Percentiles rank a stretch among this genome's conserved stretches.
These are phyloP conservation scores for Speoplatyrhinus poulsoni DNA, from an alignment of 2,113 vertebrate genomes.

Conservation along the genomic window DNA sequence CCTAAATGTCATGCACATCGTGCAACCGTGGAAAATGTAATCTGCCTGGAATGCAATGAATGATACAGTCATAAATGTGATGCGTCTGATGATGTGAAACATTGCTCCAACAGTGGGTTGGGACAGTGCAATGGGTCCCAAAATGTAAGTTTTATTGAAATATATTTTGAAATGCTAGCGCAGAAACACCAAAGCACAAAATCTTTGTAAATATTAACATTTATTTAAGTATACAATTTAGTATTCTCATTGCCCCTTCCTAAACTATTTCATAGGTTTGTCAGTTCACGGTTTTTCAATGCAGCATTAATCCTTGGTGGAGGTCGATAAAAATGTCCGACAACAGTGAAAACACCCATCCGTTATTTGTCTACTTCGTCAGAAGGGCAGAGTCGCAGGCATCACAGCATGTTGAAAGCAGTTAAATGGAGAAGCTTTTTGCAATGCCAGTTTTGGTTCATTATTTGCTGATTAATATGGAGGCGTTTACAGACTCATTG, in stretches of 20 bases:
- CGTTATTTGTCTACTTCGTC: conserved; percentile 41
- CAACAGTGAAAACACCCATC: conserved; percentile 61
- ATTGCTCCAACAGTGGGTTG: too few species aligned
- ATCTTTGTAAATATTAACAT: conserved; percentile 78
- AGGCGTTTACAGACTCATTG: conserved; percentile 58
- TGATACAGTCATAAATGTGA: neutral
- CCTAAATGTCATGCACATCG: neutral
- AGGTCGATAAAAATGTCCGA: conserved; percentile 59
- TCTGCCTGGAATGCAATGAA: neutral
- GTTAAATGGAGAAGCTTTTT: conserved; percentile 47
- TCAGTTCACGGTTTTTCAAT: conserved; percentile 72
- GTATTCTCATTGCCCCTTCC: conserved; percentile 71
- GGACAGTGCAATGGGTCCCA: neutral
- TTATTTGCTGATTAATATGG: conserved; percentile 43
- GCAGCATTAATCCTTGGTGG: conserved; percentile 71
- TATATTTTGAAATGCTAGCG: too few species aligned
- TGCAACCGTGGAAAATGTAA: neutral
- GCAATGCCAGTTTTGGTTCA: conserved; percentile 62
- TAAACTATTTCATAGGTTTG: conserved; percentile 74
- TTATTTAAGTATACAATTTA: conserved; percentile 82
- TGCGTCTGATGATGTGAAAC: too few species aligned
- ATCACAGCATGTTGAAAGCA: conserved; percentile 1
- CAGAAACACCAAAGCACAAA: conserved; percentile 1
- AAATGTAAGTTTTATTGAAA: too few species aligned
- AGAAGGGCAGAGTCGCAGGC: conserved; percentile 33